Conservation (phyloP, 2,888 invertebrate species). For the Antitype chi region DNA sequence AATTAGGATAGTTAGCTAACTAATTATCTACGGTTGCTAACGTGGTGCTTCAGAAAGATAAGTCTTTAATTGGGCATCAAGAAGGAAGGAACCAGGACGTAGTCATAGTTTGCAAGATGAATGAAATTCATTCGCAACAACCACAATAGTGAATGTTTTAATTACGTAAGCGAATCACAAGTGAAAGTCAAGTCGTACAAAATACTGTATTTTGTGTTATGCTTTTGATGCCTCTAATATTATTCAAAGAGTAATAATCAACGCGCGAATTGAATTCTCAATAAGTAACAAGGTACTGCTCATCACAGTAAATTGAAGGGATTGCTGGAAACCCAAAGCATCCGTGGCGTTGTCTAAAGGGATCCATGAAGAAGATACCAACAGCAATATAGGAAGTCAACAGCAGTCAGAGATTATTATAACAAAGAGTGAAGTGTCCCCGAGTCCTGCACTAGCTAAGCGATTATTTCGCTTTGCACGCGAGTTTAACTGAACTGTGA, state of each 20-base stretch:
- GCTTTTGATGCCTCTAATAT: neutral
- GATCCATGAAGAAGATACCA: neutral
- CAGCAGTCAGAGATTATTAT: too few relatives aligned
- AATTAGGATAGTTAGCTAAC: conserved; percentile 11
- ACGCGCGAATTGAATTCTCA: too few relatives aligned
- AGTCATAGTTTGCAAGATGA: conserved; percentile 5
- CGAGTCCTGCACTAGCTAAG: too few relatives aligned
- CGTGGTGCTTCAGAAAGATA: neutral
- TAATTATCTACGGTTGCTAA: conserved; percentile 4
- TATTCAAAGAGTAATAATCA: neutral
- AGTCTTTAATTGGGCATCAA: neutral
- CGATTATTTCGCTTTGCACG: neutral
- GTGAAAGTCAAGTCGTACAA: conserved; percentile 42
- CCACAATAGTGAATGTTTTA: conserved; percentile 17
- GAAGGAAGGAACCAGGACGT: conserved; percentile 2
- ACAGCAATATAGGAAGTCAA: neutral
- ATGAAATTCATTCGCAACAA: conserved; percentile 16
- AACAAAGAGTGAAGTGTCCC: neutral
- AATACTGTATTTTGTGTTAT: conserved; percentile 9
- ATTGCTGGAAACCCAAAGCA: neutral
- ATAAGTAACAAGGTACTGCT: too few relatives aligned
- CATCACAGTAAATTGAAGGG: too few relatives aligned
- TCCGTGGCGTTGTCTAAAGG: neutral
- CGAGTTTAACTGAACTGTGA: neutral
- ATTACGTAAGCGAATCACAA: conserved; percentile 39